Evolutionary conservation across 1,140 invertebrate genomes (phyloP).

Genomic region (Bombus superbus): DNA sequence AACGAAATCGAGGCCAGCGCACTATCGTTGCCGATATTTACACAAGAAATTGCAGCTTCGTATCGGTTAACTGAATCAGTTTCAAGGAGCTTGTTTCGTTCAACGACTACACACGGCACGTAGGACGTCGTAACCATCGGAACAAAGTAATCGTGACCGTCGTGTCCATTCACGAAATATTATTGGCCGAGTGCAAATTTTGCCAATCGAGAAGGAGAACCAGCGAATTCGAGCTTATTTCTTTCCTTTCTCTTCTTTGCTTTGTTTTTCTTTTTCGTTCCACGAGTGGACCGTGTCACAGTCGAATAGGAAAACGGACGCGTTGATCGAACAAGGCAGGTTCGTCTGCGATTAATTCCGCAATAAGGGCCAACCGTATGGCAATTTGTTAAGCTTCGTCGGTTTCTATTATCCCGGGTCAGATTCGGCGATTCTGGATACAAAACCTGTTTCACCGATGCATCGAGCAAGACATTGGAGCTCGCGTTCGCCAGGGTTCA

Average conservation of each 20-base stretch:
- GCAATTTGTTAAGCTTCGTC: constrained; percentile 55
- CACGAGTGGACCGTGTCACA: constrained; percentile 7
- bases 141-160: neutral
- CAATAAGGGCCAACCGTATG: constrained; percentile 36
- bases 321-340: constrained; percentile 32
- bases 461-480: constrained; percentile 9
- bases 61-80: constrained; percentile 24
- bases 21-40: constrained; percentile 24
- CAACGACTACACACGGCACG: neutral
- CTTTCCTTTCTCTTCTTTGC: no score
- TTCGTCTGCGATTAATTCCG: constrained; percentile 43
- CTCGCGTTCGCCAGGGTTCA: constrained; percentile 52
- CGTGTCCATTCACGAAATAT: neutral
- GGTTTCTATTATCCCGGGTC: constrained; percentile 61
- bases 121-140: constrained; percentile 9
- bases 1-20: constrained; percentile 1
- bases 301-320: constrained; percentile 4
- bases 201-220: neutral
- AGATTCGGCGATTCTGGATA: constrained; percentile 64
- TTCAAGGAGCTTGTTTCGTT: constrained; percentile 23
- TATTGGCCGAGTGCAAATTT: neutral
- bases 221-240: neutral
- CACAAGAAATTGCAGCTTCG: constrained; percentile 20
- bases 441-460: constrained; percentile 65
- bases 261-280: no score